Evolutionary conservation across 2,888 invertebrate genomes (phyloP).

Genomic region (Pristionchus arcanus): DNA sequence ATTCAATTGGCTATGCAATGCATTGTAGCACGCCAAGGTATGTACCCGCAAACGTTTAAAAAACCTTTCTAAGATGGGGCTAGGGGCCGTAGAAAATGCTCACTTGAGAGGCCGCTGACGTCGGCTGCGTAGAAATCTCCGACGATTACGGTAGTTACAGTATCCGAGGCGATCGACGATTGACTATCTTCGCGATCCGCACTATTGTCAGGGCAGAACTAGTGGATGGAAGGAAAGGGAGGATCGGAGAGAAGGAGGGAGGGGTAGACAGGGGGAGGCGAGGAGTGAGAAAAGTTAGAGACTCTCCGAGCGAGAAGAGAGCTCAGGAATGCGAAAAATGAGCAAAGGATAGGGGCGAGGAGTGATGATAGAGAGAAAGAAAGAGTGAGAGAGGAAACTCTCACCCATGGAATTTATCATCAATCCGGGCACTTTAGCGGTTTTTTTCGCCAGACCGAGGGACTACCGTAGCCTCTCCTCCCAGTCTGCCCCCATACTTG

Average conservation of each 20-base stretch:
- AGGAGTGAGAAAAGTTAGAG: not conserved
- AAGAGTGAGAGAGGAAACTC: conserved; percentile 15
- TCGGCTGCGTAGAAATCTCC: not conserved
- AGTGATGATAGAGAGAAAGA: not conserved
- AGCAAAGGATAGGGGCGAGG: not conserved
- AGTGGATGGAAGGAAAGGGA: not conserved
- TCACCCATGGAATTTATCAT: conserved; percentile 24
- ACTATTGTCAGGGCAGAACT: not conserved
- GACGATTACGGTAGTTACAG: not conserved
- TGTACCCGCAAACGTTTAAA: too few relatives aligned
- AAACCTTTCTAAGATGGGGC: too few relatives aligned
- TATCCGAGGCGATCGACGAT: not conserved
- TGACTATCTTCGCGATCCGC: not conserved
- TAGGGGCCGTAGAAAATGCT: too few relatives aligned
- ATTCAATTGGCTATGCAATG: too few relatives aligned
- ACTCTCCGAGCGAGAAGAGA: not conserved
- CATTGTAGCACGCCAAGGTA: too few relatives aligned
- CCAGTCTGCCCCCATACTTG: not conserved
- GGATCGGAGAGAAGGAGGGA: not conserved
- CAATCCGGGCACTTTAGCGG: not conserved
- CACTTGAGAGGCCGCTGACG: too few relatives aligned
- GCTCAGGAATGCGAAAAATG: conserved; percentile 54
- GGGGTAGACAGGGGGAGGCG: not conserved
- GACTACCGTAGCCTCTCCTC: conserved; percentile 34
- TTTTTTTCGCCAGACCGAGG: not conserved